These are phyloP conservation scores for Caranx melampygus DNA, from an alignment of 2,113 vertebrate species.

Conservation along the genomic window DNA sequence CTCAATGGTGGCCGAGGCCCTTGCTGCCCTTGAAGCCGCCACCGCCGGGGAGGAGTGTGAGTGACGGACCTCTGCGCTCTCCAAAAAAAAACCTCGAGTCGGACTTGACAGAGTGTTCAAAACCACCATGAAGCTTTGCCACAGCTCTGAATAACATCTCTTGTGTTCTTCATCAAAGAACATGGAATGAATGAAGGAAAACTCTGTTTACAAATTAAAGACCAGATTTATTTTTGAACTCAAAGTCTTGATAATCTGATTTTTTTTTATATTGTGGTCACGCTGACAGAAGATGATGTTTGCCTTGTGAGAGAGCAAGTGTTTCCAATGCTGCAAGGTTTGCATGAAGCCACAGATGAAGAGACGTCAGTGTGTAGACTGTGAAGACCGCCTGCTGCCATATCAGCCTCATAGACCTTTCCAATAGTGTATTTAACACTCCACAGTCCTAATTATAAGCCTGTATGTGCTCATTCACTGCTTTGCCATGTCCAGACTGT, in stretches of 20 bases:
- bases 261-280: constrained; percentile 13
- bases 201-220: constrained; percentile 62
- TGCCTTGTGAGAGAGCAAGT: constrained; percentile 43
- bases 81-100: neutral
- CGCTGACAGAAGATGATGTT: constrained; percentile 19
- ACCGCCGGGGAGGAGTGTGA: constrained; percentile 89
- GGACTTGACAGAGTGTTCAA: neutral
- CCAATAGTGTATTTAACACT: constrained; percentile 49
- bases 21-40: constrained; percentile 93
- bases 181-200: constrained; percentile 52
- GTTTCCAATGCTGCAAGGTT: constrained; percentile 20
- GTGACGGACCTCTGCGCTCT: constrained; percentile 41
- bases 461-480: neutral
- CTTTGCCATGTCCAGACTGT: constrained; percentile 42
- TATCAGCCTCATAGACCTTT: neutral
- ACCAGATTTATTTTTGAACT: constrained; percentile 54
- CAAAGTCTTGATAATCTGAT: constrained; percentile 9
- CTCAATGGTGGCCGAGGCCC: constrained; percentile 91
- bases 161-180: neutral
- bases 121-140: constrained; percentile 4
- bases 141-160: constrained; percentile 5
- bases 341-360: constrained; percentile 24
- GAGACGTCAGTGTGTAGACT: constrained; percentile 37
- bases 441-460: constrained; percentile 21
- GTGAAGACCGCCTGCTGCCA: constrained; percentile 43